Evolutionary conservation across 37 sponge, comb jelly and placozoan species (phyloP).

Genomic region (Aphrocallistes beatrix): DNA sequence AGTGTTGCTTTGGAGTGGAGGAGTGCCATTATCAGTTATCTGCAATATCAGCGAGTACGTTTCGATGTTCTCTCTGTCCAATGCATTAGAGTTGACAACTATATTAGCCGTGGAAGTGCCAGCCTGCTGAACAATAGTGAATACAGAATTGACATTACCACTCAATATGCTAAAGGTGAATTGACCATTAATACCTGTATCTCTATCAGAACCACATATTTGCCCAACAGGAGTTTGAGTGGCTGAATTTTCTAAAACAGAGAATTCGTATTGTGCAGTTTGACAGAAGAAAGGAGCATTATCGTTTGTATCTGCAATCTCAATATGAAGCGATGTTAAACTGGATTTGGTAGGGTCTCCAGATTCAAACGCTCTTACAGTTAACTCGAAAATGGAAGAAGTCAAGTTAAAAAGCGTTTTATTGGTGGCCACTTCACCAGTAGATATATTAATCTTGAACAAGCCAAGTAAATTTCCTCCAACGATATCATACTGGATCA

Average conservation of each 20-base stretch:
- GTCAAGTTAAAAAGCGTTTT: not conserved
- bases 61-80: not conserved
- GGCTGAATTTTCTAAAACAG: not conserved
- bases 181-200: not conserved
- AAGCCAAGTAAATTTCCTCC: not conserved
- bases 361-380: not conserved
- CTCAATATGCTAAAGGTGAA: not conserved
- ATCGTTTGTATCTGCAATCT: constrained; percentile 18
- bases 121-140: not conserved
- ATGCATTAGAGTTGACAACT: not conserved
- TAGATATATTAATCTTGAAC: not conserved
- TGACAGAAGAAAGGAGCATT: constrained; percentile 4
- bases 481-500: not conserved
- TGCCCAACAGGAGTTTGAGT: not conserved
- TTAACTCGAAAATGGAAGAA: not conserved
- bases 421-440: not conserved
- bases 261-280: not conserved
- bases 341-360: not conserved
- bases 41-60: not conserved
- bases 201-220: not conserved
- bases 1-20: not conserved
- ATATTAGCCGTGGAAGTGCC: not conserved
- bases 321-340: constrained; percentile 9
- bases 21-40: not conserved
- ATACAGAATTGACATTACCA: not conserved